Evolutionary conservation across 2,888 invertebrate species (phyloP).

Genomic region (Nasonovia ribisnigri): DNA sequence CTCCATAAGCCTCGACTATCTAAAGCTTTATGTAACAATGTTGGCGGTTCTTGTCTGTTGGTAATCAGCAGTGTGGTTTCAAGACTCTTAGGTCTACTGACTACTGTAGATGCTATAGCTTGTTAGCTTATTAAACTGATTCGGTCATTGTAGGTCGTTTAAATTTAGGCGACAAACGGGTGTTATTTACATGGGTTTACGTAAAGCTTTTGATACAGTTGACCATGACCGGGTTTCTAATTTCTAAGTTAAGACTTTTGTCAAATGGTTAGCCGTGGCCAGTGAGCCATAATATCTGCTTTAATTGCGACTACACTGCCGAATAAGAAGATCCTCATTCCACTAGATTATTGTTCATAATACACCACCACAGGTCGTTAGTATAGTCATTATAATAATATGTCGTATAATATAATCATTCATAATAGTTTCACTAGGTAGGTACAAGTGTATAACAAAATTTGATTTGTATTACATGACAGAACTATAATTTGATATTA

Average conservation of each 20-base stretch:
- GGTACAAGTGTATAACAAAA: not conserved
- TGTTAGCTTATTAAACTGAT: not conserved
- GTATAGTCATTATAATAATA: no score
- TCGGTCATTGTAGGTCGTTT: not conserved
- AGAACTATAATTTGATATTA: not conserved
- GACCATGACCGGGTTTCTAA: not conserved
- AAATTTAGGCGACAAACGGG: not conserved
- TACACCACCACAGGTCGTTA: not conserved
- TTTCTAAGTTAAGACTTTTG: not conserved
- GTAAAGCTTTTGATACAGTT: not conserved
- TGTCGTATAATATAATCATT: not conserved
- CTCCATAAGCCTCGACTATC: not conserved
- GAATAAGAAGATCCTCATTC: not conserved
- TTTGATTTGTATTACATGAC: not conserved
- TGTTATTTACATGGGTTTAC: not conserved
- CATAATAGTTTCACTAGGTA: not conserved
- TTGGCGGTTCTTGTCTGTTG: not conserved
- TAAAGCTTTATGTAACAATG: not conserved
- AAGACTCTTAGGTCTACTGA: not conserved
- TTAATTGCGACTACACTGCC: not conserved
- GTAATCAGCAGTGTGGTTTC: not conserved
- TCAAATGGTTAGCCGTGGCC: not conserved
- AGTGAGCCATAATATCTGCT: not conserved
- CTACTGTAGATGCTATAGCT: not conserved
- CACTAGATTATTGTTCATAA: not conserved